Conservation (phyloP, 2,888 invertebrate species). For the Agrochola litura region DNA sequence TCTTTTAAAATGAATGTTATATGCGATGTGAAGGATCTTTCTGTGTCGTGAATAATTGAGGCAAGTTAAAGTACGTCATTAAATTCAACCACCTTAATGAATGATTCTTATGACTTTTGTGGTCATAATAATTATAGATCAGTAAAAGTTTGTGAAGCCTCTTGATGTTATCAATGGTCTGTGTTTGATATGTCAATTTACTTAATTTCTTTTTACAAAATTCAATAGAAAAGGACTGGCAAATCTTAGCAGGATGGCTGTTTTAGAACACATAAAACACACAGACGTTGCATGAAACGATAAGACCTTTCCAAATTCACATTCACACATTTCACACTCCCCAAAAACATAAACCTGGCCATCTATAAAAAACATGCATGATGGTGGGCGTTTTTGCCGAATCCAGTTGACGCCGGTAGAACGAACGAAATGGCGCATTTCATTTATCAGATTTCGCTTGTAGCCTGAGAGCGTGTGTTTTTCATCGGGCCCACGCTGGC, state of each 20-base stretch:
- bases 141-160: background rate
- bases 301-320: background rate
- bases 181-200: background rate
- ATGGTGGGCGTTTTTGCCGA: constrained; percentile 61
- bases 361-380: constrained; percentile 29
- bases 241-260: background rate
- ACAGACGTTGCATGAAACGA: background rate
- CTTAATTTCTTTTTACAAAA: background rate
- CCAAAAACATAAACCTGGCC: constrained; percentile 17
- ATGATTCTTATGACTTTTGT: background rate
- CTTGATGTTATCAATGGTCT: background rate
- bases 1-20: constrained; percentile 37
- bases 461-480: constrained; percentile 66
- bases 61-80: background rate
- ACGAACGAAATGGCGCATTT: constrained; percentile 61
- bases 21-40: constrained; percentile 7
- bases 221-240: background rate
- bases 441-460: constrained; percentile 75
- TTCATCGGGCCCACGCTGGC: constrained; percentile 54
- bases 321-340: background rate
- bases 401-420: constrained; percentile 54
- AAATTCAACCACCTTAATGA: constrained; percentile 6
- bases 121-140: background rate
- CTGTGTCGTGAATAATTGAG: constrained; percentile 16
- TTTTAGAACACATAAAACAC: background rate